A percentile compares a stretch with the other conserved stretches of the same genome.
phyloP scores from a whole-genome alignment of 2,797 vertebrate genomes.

The Halcyon smyrnensis region DNA sequence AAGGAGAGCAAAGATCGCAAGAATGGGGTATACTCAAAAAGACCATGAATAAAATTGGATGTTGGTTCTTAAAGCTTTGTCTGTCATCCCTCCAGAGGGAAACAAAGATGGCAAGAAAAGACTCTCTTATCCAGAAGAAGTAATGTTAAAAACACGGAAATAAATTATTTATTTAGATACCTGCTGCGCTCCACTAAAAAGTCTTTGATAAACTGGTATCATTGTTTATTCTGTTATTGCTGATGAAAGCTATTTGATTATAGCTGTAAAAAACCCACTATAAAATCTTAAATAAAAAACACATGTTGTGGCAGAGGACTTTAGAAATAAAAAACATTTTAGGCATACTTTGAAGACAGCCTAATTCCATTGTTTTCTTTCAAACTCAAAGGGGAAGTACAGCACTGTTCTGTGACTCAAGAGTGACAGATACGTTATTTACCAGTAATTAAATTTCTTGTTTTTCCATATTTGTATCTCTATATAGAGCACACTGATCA shows the following conservation, averaged over 20 bases:
- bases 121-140: neutral
- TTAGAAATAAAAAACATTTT: constrained; percentile 59
- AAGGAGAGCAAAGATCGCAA: neutral
- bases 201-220: constrained; percentile 54
- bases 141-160: neutral
- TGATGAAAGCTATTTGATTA: constrained; percentile 67
- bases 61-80: neutral
- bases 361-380: constrained; percentile 53
- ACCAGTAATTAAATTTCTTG: neutral
- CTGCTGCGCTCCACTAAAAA: constrained; percentile 31
- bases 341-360: constrained; percentile 59
- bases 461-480: neutral
- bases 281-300: constrained; percentile 61
- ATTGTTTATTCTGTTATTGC: constrained; percentile 59
- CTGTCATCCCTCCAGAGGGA: neutral
- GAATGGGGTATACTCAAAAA: neutral
- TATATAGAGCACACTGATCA: neutral
- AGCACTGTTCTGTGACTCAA: neutral
- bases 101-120: neutral
- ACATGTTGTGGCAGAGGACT: constrained; percentile 47
- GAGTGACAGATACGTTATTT: neutral
- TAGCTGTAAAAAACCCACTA: constrained; percentile 48
- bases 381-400: constrained; percentile 29
- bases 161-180: constrained; percentile 51
- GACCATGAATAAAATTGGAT: neutral